Evolutionary conservation across 2,113 vertebrate species (phyloP).

Genomic region (Mobula hypostoma): DNA sequence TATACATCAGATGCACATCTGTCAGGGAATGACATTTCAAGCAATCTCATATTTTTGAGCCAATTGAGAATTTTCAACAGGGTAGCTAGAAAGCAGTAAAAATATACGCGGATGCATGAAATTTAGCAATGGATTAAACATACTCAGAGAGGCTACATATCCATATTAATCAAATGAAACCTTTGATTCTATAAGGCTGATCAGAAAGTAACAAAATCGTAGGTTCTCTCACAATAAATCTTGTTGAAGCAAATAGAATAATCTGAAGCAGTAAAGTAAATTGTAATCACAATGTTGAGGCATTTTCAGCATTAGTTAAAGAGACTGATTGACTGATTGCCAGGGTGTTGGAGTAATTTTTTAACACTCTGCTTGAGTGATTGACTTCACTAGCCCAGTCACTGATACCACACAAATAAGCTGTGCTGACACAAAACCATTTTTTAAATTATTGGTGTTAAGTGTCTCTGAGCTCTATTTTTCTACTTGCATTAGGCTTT

Average conservation of each 20-base stretch:
- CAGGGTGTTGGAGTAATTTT: not conserved
- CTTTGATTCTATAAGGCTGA: not conserved
- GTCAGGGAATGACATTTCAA: no score
- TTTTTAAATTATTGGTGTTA: not conserved
- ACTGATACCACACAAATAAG: not conserved
- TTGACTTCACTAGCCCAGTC: not conserved
- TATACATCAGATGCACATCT: no score
- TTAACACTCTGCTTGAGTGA: not conserved
- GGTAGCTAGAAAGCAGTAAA: no score
- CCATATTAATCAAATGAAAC: not conserved
- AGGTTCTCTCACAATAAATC: not conserved
- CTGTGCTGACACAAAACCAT: not conserved
- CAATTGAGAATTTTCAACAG: no score
- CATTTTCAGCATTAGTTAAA: no score
- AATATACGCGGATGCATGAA: no score
- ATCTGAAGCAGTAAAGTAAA: not conserved
- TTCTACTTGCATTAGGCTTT: not conserved
- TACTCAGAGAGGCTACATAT: not conserved
- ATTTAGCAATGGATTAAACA: not conserved
- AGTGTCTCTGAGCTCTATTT: not conserved
- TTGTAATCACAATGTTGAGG: not conserved
- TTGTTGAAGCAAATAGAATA: not conserved
- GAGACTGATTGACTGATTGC: no score
- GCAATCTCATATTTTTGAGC: no score
- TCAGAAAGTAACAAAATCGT: not conserved